These are phyloP conservation scores for Phorcus lineatus DNA, from an alignment of 2,888 invertebrate genomes.

Conservation along the genomic window DNA sequence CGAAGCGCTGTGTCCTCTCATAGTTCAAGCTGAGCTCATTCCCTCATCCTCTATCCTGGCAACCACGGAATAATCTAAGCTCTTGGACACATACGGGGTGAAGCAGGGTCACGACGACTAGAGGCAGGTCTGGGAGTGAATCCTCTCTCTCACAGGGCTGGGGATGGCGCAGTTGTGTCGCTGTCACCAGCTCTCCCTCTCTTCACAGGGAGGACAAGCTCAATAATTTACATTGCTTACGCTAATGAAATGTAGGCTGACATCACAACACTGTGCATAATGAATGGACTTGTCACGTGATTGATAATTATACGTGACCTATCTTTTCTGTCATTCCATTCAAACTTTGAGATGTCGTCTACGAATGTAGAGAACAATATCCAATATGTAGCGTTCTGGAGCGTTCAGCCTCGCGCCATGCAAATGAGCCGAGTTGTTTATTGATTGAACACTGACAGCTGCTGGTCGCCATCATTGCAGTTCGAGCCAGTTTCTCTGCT, in stretches of 20 bases:
- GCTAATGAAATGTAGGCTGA: conserved; percentile 17
- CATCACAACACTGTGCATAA: conserved; percentile 24
- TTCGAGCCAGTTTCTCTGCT: neutral
- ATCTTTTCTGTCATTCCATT: neutral
- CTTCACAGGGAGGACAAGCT: neutral
- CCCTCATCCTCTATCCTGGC: neutral
- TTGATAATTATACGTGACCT: conserved; percentile 1
- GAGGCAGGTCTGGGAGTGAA: no score
- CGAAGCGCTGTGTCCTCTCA: no score
- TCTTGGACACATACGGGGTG: neutral
- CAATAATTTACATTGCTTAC: neutral
- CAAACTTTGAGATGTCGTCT: conserved; percentile 8
- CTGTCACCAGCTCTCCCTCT: no score
- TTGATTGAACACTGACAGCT: neutral
- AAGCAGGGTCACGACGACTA: no score
- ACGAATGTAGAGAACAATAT: neutral
- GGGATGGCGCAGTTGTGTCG: no score
- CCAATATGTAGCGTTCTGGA: neutral
- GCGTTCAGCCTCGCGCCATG: neutral
- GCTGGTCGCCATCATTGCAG: conserved; percentile 7
- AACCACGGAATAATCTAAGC: neutral
- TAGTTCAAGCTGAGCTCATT: no score
- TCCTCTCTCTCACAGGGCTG: no score
- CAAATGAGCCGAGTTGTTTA: neutral
- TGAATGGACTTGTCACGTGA: conserved; percentile 20